A percentile compares a stretch with the other conserved stretches of the same genome.
Conservation (phyloP, 2,797 vertebrate genomes). For the Pantherophis vulpinus region DNA sequence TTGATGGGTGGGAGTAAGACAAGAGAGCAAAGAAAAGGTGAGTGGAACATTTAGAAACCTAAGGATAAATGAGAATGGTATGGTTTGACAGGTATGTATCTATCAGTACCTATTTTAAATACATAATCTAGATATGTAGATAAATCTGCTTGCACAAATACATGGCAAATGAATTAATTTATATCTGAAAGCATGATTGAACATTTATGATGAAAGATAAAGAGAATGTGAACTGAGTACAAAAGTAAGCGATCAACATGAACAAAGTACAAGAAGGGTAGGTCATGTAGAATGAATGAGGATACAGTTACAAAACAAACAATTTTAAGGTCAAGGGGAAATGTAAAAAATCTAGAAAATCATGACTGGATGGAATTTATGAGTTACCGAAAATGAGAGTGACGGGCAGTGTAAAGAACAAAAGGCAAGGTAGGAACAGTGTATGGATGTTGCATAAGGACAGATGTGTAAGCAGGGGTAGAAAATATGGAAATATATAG, state of each 20-base stretch:
- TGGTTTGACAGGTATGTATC: background rate
- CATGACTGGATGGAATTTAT: background rate
- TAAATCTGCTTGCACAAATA: background rate
- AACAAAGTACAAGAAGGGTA: background rate
- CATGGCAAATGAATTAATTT: background rate
- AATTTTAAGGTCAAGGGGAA: background rate
- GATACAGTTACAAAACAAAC: background rate
- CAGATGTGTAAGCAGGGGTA: background rate
- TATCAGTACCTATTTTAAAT: background rate
- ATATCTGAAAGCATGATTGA: background rate
- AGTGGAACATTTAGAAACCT: background rate
- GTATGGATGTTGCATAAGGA: background rate
- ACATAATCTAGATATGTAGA: background rate
- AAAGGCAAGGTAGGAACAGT: background rate
- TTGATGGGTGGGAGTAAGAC: background rate
- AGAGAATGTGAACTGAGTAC: background rate
- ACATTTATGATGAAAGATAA: background rate
- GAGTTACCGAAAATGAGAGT: background rate
- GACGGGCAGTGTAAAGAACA: background rate
- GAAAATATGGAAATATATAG: background rate
- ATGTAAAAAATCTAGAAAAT: background rate
- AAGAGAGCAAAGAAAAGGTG: background rate
- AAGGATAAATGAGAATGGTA: background rate
- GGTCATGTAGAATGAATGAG: background rate
- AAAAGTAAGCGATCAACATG: background rate